Conservation (phyloP, 2,888 invertebrate genomes). For the Aphodius granarius region DNA sequence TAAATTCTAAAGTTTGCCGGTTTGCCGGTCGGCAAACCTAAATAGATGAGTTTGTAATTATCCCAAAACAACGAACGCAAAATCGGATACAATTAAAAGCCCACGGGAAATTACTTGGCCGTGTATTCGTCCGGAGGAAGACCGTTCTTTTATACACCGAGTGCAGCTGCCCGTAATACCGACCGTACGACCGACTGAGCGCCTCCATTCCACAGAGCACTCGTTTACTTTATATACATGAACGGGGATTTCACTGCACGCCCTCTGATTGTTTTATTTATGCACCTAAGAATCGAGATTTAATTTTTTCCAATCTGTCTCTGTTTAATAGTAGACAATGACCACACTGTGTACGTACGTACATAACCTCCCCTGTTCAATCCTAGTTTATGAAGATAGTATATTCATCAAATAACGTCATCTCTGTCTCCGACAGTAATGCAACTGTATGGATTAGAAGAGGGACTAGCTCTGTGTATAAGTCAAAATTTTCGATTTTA, state of each 20-base stretch:
- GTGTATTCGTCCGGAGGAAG: conserved; percentile 16
- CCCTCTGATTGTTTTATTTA: conserved; percentile 17
- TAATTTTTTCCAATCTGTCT: background rate
- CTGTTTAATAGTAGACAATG: no score
- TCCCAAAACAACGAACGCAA: background rate
- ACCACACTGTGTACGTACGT: no score
- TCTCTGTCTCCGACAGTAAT: no score
- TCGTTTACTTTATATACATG: conserved; percentile 20
- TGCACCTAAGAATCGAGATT: conserved; percentile 1
- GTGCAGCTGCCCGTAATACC: conserved; percentile 5
- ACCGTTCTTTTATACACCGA: conserved; percentile 13
- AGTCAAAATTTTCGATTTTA: no score
- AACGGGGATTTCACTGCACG: conserved; percentile 15
- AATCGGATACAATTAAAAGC: conserved; percentile 8
- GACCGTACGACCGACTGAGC: background rate
- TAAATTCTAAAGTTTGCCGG: background rate
- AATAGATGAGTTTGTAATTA: background rate
- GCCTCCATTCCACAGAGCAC: background rate
- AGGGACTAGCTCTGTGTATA: no score
- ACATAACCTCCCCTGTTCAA: no score
- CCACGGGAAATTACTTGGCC: conserved; percentile 20
- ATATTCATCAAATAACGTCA: no score
- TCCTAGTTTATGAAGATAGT: no score
- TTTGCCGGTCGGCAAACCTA: background rate
- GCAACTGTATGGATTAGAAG: no score